Evolutionary conservation across 1,140 invertebrate genomes (phyloP), one percentile per base, ranked within the genome.

Genomic region (Tribolium castaneum): DNA sequence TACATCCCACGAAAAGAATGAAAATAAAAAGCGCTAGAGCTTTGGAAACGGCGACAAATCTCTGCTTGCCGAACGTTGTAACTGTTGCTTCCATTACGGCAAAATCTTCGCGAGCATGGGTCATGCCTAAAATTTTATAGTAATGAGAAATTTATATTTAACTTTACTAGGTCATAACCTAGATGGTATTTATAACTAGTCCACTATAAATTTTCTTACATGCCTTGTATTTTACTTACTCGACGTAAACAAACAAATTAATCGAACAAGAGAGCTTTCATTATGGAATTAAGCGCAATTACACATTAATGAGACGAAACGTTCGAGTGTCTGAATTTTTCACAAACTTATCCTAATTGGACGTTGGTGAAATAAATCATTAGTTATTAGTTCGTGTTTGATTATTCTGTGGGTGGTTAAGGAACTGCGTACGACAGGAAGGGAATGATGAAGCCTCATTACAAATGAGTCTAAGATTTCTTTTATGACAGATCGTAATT

Each of bases 11-110:
- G 73, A 83, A 81, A 10, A 80, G 14, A 13, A 70, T 3, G 6
- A 76, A 56, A 12, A 83, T 34, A 35, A 83, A 10, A n/a, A 83
- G 49, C 5, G 79, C 80, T 7, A 80, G 25, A 19, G 54, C 62
- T 72, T 76, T 83, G 9, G 80, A 81, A 10, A 83, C 70, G 7
- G 79, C 59, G 5, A 82, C 62, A n/a, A 71, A 70, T 22, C 81
- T 79, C 70, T 75, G 71, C 62, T 79, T 80, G 6, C 72, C 39
- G 25, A 79, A 81, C 4, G 78, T 77, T 12, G 78, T 76, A 34
- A 62, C 75, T 25, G 75, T 76, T 1, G 80, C 73, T 12, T 79
- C 78, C 81, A 81, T 81, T 10, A 77, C 34, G 35, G n/a, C 45
- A 22, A 76, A 73, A 70, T 35, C 66, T 51, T 78, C 74, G 19